Conservation (phyloP, 1,140 invertebrate species). For the Drosophila kohkoa region DNA sequence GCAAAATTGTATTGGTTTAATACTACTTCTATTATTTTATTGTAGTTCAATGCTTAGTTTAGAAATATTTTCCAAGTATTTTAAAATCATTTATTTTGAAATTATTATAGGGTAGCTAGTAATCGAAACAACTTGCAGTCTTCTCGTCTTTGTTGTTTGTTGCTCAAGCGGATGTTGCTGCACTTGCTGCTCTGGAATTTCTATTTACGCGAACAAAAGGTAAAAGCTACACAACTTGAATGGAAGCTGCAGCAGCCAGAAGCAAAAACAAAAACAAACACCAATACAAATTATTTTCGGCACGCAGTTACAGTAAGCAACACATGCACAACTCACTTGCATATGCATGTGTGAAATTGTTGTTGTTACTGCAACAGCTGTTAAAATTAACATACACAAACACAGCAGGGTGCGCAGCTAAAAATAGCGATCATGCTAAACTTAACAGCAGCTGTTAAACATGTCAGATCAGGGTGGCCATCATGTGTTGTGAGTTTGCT, state of each 20-base stretch:
- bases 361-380: conserved; percentile 44
- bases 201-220: conserved; percentile 51
- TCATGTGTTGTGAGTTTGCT: neutral
- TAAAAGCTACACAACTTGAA: conserved; percentile 33
- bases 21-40: no score
- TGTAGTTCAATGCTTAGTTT: no score
- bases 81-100: neutral
- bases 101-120: neutral
- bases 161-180: conserved; percentile 48
- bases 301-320: conserved; percentile 2
- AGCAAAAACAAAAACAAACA: neutral
- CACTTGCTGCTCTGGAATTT: conserved; percentile 48
- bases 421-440: conserved; percentile 56
- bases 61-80: no score
- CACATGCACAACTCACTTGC: no score
- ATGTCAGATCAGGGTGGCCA: conserved; percentile 1
- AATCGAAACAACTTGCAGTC: neutral
- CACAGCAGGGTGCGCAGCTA: conserved; percentile 8
- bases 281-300: conserved; percentile 27
- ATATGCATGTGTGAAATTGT: conserved; percentile 28
- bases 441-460: conserved; percentile 30
- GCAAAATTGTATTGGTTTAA: no score
- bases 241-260: conserved; percentile 18
- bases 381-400: conserved; percentile 38
- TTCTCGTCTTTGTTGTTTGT: neutral